Conservation (phyloP, 2,888 invertebrate genomes). For the Lycophotia porphyrea region DNA sequence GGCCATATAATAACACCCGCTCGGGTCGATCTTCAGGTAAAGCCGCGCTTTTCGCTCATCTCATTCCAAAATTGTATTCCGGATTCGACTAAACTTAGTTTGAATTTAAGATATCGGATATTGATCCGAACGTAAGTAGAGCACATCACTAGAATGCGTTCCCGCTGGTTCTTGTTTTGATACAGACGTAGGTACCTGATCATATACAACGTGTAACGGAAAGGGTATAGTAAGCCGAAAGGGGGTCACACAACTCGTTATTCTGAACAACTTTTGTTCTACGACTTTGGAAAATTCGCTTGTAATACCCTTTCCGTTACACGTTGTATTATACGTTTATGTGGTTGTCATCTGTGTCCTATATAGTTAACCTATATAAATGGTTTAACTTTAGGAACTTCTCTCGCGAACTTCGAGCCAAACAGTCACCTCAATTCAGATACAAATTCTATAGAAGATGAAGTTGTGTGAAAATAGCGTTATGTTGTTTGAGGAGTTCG, state of each 20-base stretch:
- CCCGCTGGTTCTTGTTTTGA: constrained; percentile 2
- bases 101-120: not conserved
- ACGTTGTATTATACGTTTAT: too few species aligned
- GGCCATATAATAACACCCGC: too few species aligned
- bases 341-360: not conserved
- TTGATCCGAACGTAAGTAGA: not conserved
- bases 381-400: not conserved
- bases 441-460: not conserved
- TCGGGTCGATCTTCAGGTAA: too few species aligned
- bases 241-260: too few species aligned
- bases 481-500: not conserved
- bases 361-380: not conserved
- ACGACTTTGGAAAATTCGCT: too few species aligned
- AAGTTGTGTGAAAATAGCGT: not conserved
- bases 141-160: constrained; percentile 5
- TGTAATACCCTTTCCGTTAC: too few species aligned
- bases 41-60: too few species aligned
- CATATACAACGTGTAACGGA: too few species aligned
- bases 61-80: not conserved
- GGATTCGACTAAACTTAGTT: not conserved
- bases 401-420: not conserved
- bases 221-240: too few species aligned
- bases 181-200: not conserved
- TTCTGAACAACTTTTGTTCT: too few species aligned
- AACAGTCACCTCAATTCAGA: not conserved